Percentiles rank a stretch among this genome's conserved stretches.
Conservation (phyloP, 2,797 vertebrate species). For the Amblyraja radiata region DNA sequence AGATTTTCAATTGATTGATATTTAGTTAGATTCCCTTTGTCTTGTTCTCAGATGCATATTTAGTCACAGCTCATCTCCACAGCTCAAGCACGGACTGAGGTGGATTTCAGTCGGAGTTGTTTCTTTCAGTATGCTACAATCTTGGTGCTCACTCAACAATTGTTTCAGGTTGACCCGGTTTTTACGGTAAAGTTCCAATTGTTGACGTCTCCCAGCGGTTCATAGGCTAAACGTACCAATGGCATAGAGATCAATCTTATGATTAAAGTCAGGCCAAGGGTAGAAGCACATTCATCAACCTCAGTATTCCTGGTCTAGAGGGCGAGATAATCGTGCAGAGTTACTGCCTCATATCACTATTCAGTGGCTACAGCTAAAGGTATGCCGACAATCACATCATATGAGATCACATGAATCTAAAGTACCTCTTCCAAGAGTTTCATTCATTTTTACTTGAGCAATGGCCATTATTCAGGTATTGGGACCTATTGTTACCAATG, state of each 20-base stretch:
- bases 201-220: background rate
- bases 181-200: background rate
- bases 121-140: background rate
- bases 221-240: background rate
- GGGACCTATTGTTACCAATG: background rate
- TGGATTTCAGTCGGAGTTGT: background rate
- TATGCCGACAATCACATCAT: background rate
- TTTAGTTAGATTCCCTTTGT: background rate
- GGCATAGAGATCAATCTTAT: background rate
- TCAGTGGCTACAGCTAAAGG: background rate
- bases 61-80: background rate
- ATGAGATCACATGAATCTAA: background rate
- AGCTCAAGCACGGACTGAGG: background rate
- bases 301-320: background rate
- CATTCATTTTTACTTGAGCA: background rate
- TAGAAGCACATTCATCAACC: background rate
- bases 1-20: background rate
- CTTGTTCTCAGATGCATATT: background rate
- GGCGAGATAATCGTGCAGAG: background rate
- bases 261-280: background rate
- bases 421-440: background rate
- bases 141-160: background rate
- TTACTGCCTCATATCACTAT: background rate
- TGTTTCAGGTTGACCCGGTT: background rate
- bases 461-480: background rate